A percentile compares a stretch with the other conserved stretches of the same genome.
Evolutionary conservation across 2,113 vertebrate species (phyloP).

Genomic region (Carlito syrichta): DNA sequence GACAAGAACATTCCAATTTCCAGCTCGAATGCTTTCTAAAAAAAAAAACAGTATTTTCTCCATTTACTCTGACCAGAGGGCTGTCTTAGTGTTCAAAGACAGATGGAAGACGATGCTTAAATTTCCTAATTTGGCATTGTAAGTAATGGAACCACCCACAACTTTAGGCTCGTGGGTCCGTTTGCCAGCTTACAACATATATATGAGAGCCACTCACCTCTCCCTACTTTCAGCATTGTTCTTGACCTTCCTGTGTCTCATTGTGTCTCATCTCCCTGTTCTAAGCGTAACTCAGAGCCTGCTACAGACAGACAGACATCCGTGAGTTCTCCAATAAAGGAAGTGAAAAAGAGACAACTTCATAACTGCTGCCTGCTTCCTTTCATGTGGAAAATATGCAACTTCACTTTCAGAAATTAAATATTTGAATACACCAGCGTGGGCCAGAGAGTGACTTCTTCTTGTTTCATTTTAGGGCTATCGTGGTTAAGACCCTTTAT

Average conservation of each 20-base stretch:
- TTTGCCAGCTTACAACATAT: background rate
- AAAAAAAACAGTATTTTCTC: background rate
- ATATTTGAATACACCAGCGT: background rate
- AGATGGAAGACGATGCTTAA: background rate
- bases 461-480: background rate
- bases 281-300: background rate
- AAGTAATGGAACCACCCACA: background rate
- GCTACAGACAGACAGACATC: background rate
- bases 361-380: background rate
- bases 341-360: background rate
- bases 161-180: background rate
- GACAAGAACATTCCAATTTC: constrained; percentile 53
- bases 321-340: background rate
- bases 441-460: background rate
- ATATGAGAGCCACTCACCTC: background rate
- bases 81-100: background rate
- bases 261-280: background rate
- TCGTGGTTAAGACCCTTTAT: background rate
- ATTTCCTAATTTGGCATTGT: background rate
- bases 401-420: background rate
- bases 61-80: background rate
- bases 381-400: background rate
- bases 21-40: background rate
- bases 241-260: background rate
- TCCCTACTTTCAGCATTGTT: background rate